A percentile compares a stretch with the other conserved stretches of the same genome.
phyloP scores from a whole-genome alignment of 2,113 vertebrate genomes.

The Otus sunia region DNA sequence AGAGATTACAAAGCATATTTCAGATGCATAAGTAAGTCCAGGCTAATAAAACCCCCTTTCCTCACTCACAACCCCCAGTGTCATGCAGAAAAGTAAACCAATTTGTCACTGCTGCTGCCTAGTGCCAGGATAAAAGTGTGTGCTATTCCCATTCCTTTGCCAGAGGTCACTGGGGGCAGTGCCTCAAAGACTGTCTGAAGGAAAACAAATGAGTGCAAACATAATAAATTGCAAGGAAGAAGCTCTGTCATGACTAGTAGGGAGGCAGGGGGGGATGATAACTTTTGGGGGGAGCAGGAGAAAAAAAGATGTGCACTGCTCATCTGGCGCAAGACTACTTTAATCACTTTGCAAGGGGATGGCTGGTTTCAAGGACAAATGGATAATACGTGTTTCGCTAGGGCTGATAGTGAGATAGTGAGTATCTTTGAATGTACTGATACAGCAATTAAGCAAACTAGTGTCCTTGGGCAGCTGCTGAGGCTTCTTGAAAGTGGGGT shows the following conservation, averaged over 20 bases:
- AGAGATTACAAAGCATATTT: slow-evolving; percentile 9
- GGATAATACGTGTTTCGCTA: slow-evolving; percentile 33
- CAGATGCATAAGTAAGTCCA: background rate
- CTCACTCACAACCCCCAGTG: background rate
- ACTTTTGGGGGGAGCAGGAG: background rate
- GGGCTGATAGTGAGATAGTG: slow-evolving; percentile 21
- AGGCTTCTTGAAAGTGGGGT: background rate
- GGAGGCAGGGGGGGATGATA: background rate
- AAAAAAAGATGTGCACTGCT: background rate
- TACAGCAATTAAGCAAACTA: slow-evolving; percentile 19
- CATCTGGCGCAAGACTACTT: slow-evolving; percentile 19
- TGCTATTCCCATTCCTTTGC: slow-evolving; percentile 37
- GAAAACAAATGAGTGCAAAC: slow-evolving; percentile 66
- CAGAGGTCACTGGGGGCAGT: slow-evolving; percentile 64
- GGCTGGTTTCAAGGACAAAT: slow-evolving; percentile 58
- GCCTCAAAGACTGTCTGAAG: slow-evolving; percentile 37
- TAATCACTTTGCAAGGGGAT: background rate
- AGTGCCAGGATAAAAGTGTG: slow-evolving; percentile 49
- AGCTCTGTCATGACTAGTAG: background rate
- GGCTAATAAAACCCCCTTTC: background rate
- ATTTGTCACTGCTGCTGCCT: slow-evolving; percentile 70
- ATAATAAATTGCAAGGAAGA: slow-evolving; percentile 6
- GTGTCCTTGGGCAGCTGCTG: slow-evolving; percentile 67
- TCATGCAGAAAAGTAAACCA: slow-evolving; percentile 63
- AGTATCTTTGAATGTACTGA: slow-evolving; percentile 6